These are phyloP conservation scores for Dorcus parallelipipedus DNA, from an alignment of 2,888 invertebrate species.

Conservation along the genomic window DNA sequence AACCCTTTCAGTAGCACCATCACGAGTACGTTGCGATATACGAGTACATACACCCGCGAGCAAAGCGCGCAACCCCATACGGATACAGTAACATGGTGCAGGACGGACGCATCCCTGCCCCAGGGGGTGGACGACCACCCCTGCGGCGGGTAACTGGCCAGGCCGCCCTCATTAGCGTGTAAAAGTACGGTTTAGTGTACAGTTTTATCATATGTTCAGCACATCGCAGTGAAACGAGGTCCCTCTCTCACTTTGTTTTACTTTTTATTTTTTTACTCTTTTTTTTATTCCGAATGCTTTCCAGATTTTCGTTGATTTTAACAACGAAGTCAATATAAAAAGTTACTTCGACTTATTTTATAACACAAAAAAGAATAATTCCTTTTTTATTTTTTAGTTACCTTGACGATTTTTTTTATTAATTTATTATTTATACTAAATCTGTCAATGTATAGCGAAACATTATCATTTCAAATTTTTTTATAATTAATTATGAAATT, in stretches of 20 bases:
- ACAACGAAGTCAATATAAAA: no score
- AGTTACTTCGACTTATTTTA: no score
- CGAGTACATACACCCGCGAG: constrained; percentile 20
- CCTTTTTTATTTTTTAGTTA: no score
- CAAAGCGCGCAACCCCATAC: constrained; percentile 15
- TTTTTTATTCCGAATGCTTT: no score
- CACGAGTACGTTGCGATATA: constrained; percentile 19
- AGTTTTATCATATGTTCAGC: constrained; percentile 47
- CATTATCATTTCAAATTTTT: no score
- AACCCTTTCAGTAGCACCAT: constrained; percentile 20
- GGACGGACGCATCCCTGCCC: constrained; percentile 20
- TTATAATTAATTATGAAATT: no score
- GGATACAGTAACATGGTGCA: constrained; percentile 18
- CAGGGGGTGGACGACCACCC: constrained; percentile 31
- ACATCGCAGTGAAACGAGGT: neutral
- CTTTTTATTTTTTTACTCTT: neutral
- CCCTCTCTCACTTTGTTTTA: neutral
- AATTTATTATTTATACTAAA: no score
- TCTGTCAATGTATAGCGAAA: no score
- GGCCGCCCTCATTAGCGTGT: constrained; percentile 51
- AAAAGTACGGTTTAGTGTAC: constrained; percentile 49
- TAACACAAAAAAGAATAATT: no score
- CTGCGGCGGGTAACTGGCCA: constrained; percentile 52
- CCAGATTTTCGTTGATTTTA: no score
- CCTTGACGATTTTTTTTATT: no score